Evolutionary conservation across 2,113 vertebrate species (phyloP), one percentile per base, ranked within the genome.

Genomic region (Ceratotherium simum): DNA sequence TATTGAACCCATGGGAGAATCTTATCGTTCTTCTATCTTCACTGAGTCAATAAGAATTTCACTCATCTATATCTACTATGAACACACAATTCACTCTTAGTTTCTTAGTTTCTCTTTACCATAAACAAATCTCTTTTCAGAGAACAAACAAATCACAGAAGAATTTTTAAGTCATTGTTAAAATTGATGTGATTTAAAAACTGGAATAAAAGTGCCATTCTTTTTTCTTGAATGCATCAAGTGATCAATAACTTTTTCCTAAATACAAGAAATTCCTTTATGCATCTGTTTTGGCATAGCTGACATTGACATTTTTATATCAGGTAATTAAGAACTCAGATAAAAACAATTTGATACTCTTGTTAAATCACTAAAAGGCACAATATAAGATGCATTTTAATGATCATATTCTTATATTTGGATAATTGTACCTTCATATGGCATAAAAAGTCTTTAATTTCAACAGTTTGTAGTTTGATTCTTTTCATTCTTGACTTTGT

Each of bases 141-240:
- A 89, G 39, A 82, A 67, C 31, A 72, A 90, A 90, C 8, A 76
- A 87, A 81, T 67, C 42, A 80, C 5, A 70, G 58, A 90, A 92
- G 64, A 92, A 92, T 75, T 39, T 84, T 89, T 46, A 94, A 96
- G 48, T 94, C 78, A 91, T 51, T 78, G 23, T 83, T 92, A 64
- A 88, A 95, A 78, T 27, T 36, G 36, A 82, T 54, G 2, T 86
- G 67, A 92, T 94, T 96, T 95, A 54, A 64, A 95, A 93, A 65
- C 39, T 95, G n/a, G 60, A 89, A 96, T 67, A 73, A 84, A 89
- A 94, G 27, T 90, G 14, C 13, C 29, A 51, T 36, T 92, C 36
- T 91, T n/a, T 76, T 84, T 39, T 48, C 39, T 95, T 46, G 56
- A 90, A 69, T 58, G 5, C 6, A 70, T 79, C 9, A 75, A 20